A percentile compares a stretch with the other conserved stretches of the same genome.
Evolutionary conservation across 2,888 invertebrate genomes (phyloP).

Genomic region (Hoplodrina blanda): DNA sequence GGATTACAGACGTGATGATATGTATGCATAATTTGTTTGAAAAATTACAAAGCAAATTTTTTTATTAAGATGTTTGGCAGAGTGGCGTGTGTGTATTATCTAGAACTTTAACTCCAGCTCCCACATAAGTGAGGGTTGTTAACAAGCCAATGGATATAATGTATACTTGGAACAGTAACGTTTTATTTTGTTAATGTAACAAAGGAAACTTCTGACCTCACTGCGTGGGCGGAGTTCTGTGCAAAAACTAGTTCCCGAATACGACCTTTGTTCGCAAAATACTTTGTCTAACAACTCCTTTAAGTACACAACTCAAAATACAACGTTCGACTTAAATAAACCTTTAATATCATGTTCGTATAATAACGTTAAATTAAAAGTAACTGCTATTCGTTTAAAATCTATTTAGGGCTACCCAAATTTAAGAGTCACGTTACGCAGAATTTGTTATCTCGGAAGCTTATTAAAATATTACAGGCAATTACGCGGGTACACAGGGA

Average conservation of each 20-base stretch:
- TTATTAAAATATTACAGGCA: conserved; percentile 61
- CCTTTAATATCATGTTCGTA: conserved; percentile 32
- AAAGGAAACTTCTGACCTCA: conserved; percentile 21
- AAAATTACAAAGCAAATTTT: too few relatives aligned
- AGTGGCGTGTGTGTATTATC: not conserved
- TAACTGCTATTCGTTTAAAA: conserved; percentile 31
- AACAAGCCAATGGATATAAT: not conserved
- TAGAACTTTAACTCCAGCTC: not conserved
- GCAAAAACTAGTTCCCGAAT: conserved; percentile 43
- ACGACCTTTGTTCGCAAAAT: conserved; percentile 28
- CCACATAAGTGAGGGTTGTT: not conserved
- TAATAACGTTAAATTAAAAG: conserved; percentile 29
- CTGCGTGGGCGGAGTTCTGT: conserved; percentile 20
- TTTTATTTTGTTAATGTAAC: conserved; percentile 10
- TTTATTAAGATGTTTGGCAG: too few relatives aligned
- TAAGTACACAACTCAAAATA: conserved; percentile 10
- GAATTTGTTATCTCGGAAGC: conserved; percentile 46
- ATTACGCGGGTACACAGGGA: conserved; percentile 47
- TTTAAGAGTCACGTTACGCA: conserved; percentile 41
- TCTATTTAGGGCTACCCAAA: conserved; percentile 22
- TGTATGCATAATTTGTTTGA: too few relatives aligned
- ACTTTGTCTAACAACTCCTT: conserved; percentile 15
- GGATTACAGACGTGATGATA: too few relatives aligned
- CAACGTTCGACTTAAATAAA: conserved; percentile 13
- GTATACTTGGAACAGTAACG: not conserved